Evolutionary conservation across 2,113 vertebrate species (phyloP).

Genomic region (Proterorhinus semilunaris): DNA sequence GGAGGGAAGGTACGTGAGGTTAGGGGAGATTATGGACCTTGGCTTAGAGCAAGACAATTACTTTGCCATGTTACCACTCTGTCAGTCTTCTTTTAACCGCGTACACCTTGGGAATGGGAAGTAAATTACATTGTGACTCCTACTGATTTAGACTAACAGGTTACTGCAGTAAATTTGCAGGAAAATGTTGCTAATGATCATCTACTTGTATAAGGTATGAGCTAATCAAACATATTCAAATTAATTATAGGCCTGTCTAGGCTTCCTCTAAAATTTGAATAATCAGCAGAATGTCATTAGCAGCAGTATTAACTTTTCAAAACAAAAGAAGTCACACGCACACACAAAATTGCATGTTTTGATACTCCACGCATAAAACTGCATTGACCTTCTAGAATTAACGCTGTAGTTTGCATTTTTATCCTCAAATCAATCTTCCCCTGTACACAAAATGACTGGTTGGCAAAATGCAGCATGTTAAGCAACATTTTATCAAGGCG

Average conservation of each 20-base stretch:
- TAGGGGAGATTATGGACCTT: conserved; percentile 44
- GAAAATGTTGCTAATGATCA: neutral
- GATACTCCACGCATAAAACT: neutral
- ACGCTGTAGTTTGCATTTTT: neutral
- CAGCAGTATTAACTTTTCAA: no score
- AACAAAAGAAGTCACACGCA: no score
- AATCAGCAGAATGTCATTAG: no score
- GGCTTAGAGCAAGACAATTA: conserved; percentile 48
- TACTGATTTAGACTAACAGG: conserved; percentile 11
- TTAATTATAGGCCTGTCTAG: no score
- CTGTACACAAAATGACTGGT: conserved; percentile 13
- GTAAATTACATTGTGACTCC: conserved; percentile 17
- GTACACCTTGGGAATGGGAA: neutral
- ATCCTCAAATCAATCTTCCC: neutral
- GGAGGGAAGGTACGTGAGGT: conserved; percentile 24
- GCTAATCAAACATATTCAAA: no score
- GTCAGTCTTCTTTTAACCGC: conserved; percentile 11
- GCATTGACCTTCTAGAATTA: neutral
- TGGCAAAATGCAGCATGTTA: conserved; percentile 7
- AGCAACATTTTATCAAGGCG: conserved; percentile 32
- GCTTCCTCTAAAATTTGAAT: no score
- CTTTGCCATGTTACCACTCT: conserved; percentile 15
- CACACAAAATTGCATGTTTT: neutral
- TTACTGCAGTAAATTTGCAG: conserved; percentile 19
- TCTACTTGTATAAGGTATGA: no score